A percentile compares a stretch with the other conserved stretches of the same genome.
These are phyloP conservation scores for Amphimallon solstitiale DNA, from an alignment of 2,888 invertebrate genomes.

Conservation along the genomic window DNA sequence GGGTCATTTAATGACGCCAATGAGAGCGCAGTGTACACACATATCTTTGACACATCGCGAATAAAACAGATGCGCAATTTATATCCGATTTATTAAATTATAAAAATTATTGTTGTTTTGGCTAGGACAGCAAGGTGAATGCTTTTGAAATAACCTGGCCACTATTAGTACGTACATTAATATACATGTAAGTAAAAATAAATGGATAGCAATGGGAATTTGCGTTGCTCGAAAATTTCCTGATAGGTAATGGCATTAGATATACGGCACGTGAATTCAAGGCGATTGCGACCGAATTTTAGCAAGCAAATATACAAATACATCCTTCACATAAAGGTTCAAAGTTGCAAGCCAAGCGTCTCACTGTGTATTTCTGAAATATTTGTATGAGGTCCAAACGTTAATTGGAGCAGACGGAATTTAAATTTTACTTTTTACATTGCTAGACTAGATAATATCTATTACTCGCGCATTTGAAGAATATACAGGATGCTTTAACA, in stretches of 20 bases:
- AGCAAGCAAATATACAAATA: neutral
- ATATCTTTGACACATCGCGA: neutral
- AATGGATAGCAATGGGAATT: constrained; percentile 18
- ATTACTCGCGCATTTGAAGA: no score
- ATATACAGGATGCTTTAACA: no score
- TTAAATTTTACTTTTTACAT: neutral
- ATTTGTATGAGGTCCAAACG: neutral
- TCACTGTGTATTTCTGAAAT: constrained; percentile 2
- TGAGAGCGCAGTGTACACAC: no score
- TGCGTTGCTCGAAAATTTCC: constrained; percentile 18
- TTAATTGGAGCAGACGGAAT: constrained; percentile 1
- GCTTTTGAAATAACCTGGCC: constrained; percentile 27
- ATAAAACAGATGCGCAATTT: neutral
- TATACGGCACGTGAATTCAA: constrained; percentile 21
- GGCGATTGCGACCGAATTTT: constrained; percentile 6
- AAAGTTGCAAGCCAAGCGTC: neutral
- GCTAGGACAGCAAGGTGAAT: constrained; percentile 23
- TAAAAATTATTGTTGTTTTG: constrained; percentile 2
- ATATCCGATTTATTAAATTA: neutral
- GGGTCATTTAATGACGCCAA: no score
- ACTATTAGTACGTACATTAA: constrained; percentile 4
- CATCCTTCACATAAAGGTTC: neutral
- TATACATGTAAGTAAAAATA: constrained; percentile 5
- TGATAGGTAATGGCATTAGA: constrained; percentile 8
- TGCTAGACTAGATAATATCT: no score